Percentiles rank a stretch among this genome's conserved stretches.
These are phyloP conservation scores for Plebejus melissa DNA, from an alignment of 2,888 invertebrate genomes.

Conservation along the genomic window DNA sequence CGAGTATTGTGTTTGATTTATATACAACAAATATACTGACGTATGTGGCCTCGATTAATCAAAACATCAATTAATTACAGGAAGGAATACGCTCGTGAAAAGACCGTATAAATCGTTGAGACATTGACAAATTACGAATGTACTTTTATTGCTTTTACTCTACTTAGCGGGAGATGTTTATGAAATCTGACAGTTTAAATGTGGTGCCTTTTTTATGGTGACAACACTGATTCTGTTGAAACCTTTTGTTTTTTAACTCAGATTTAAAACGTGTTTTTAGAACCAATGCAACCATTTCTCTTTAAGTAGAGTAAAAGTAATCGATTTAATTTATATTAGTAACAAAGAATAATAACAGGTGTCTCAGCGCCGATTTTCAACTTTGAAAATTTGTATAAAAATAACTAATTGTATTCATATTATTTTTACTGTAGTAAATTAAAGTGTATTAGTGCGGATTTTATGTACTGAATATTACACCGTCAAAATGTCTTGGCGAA, in stretches of 20 bases:
- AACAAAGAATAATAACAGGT: too few species aligned
- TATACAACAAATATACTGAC: slow-evolving; percentile 31
- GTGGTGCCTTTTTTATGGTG: not conserved
- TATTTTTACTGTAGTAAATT: too few species aligned
- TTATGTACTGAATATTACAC: too few species aligned
- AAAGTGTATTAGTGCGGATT: too few species aligned
- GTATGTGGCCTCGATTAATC: slow-evolving; percentile 27
- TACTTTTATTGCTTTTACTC: slow-evolving; percentile 29
- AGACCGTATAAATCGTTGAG: slow-evolving; percentile 30
- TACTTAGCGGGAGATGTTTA: slow-evolving; percentile 6
- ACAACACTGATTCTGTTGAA: not conserved
- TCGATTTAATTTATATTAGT: too few species aligned
- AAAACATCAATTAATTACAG: slow-evolving; percentile 29
- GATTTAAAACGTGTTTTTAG: too few species aligned
- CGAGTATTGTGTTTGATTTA: slow-evolving; percentile 30
- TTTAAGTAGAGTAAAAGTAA: too few species aligned
- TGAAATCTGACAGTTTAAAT: slow-evolving; percentile 3
- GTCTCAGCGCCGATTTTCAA: too few species aligned
- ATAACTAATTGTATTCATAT: too few species aligned
- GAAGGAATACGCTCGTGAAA: slow-evolving; percentile 29
- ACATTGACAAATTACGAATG: slow-evolving; percentile 29
- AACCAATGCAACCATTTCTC: too few species aligned
- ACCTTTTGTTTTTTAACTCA: not conserved
- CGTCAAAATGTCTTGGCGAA: too few species aligned
- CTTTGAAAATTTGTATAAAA: too few species aligned